Conservation (phyloP, 2,797 vertebrate species). For the Fistularia tabacaria region DNA sequence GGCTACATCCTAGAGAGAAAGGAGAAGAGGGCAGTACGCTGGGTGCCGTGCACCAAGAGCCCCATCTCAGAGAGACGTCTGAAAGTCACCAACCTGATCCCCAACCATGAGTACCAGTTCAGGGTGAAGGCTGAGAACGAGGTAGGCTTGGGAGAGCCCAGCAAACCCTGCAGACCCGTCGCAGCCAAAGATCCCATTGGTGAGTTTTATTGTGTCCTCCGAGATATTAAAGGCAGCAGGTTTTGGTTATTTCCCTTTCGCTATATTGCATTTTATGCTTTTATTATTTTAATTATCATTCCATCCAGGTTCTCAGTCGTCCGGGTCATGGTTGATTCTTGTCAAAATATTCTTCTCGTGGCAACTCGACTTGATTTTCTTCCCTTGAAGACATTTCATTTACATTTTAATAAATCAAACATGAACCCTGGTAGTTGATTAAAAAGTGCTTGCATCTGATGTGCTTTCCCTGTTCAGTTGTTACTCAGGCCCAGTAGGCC, state of each 20-base stretch:
- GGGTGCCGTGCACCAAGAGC: constrained; percentile 94
- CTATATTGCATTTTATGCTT: too few species aligned
- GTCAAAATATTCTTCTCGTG: too few species aligned
- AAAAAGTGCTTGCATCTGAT: too few species aligned
- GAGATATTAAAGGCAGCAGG: too few species aligned
- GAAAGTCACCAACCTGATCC: constrained; percentile 93
- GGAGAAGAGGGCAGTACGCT: constrained; percentile 88
- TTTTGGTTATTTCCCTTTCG: too few species aligned
- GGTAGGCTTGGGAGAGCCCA: constrained; percentile 94
- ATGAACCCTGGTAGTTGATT: too few species aligned
- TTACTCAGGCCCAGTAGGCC: neutral
- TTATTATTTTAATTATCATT: too few species aligned
- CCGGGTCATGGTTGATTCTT: too few species aligned
- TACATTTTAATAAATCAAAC: too few species aligned
- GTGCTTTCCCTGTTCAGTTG: neutral
- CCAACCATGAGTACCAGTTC: constrained; percentile 97
- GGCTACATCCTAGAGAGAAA: constrained; percentile 97
- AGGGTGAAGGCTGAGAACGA: constrained; percentile 98
- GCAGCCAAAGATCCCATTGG: constrained; percentile 97
- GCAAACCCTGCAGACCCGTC: constrained; percentile 92
- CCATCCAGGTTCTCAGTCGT: too few species aligned
- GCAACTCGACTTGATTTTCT: too few species aligned
- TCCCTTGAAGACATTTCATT: too few species aligned
- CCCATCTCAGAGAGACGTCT: constrained; percentile 91
- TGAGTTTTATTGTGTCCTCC: constrained; percentile 51